These are phyloP conservation scores for Spondyliosoma cantharus DNA, from an alignment of 2,797 vertebrate species.

Conservation along the genomic window DNA sequence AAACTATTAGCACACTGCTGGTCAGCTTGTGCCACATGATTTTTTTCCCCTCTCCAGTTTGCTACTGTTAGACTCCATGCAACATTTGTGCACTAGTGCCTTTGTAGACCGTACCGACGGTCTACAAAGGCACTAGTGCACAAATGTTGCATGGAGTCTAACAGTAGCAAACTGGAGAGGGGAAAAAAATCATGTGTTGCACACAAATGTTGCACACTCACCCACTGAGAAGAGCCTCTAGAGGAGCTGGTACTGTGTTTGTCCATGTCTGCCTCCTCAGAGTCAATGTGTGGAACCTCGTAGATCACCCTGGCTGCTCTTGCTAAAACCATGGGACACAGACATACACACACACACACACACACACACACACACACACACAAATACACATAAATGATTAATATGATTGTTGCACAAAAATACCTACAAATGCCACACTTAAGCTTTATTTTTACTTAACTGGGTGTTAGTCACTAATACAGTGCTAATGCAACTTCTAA, in stretches of 20 bases:
- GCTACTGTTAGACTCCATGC: no score
- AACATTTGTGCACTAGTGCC: not conserved
- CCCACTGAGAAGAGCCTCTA: slow-evolving; percentile 75
- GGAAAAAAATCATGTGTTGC: not conserved
- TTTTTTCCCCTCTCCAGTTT: not conserved
- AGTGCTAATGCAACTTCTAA: not conserved
- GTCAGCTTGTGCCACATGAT: not conserved
- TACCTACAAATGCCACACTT: not conserved
- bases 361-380: not conserved
- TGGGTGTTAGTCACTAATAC: not conserved
- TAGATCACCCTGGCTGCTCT: slow-evolving; percentile 69
- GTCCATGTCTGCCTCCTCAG: slow-evolving; percentile 58
- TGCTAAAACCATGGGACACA: slow-evolving; percentile 19
- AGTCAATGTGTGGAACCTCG: slow-evolving; percentile 70
- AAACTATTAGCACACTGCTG: no score
- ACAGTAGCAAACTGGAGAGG: not conserved
- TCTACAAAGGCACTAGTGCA: not conserved
- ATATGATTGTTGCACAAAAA: not conserved
- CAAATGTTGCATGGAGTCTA: not conserved
- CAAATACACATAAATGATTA: not conserved
- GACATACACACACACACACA: not conserved
- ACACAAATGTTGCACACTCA: no score
- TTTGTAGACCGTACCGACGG: no score
- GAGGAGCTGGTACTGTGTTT: slow-evolving; percentile 72
- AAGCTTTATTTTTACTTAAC: not conserved